Base-by-base conservation (phyloP, 2,888 invertebrate genomes). In the Cybosia mesomella region DNA sequence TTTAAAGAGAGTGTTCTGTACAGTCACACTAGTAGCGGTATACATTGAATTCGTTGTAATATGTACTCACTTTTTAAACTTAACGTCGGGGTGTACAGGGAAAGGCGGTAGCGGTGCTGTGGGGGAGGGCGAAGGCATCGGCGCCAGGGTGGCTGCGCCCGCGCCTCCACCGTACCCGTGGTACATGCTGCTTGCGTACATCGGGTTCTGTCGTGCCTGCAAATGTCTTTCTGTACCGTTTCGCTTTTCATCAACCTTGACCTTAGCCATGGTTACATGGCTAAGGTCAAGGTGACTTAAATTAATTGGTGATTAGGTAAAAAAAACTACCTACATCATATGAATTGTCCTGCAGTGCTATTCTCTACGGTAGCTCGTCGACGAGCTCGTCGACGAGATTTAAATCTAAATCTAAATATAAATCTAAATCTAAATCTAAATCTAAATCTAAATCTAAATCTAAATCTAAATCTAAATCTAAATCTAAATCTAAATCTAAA, bases 1-100 rank as follows among this genome's bases (percentile, higher is more conserved):
- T n/a, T n/a, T n/a, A n/a, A n/a, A n/a, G n/a, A n/a, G n/a, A n/a
- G n/a, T n/a, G n/a, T n/a, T n/a, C n/a, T n/a, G n/a, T n/a, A n/a
- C n/a, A n/a, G n/a, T n/a, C n/a, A n/a, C n/a, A n/a, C n/a, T n/a
- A n/a, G n/a, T n/a, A n/a, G n/a, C n/a, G n/a, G n/a, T 13, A 39
- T 39, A 39, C 10, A 39, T 13, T 39, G 10, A 18, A 49, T 21
- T n/a, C 3, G 21, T n/a, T 53, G 10, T 10, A 10, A 11, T n/a
- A 32, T 5, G 18, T 54, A 88, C 92, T 89, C 66, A 95, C 94
- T 93, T 94, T 87, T 98, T 98, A 81, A 99, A 96, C 85, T 97
- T 97, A n/a, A 99, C 98, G 91, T 99, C 98, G 0, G 99, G 98
- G 89, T 98, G 98, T 65, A 98, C 97, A 9, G 98, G 98, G 90